Conservation (phyloP, 2,113 vertebrate genomes). For the Boulengeromyrus knoepffleri region DNA sequence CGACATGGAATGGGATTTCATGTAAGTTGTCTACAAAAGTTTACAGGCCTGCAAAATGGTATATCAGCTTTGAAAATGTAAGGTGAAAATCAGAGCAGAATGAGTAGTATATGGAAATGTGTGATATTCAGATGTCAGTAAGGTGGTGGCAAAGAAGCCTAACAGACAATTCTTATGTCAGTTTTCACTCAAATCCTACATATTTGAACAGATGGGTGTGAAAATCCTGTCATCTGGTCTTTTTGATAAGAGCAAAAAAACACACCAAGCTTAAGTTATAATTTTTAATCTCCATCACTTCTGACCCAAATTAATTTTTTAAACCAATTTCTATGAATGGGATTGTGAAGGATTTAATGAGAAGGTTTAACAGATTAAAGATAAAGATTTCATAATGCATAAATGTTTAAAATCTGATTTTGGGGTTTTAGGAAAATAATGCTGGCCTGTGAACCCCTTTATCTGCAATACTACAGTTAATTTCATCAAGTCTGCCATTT, state of each 20-base stretch:
- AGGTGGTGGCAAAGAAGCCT: background rate
- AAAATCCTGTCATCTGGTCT: background rate
- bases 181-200: background rate
- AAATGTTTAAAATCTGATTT: background rate
- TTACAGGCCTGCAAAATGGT: background rate
- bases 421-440: background rate
- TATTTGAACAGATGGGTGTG: background rate
- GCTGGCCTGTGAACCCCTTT: background rate
- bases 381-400: background rate
- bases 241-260: background rate
- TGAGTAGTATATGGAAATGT: background rate
- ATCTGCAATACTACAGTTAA: background rate
- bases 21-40: background rate
- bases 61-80: background rate
- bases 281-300: background rate
- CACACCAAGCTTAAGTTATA: background rate
- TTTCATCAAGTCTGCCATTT: background rate
- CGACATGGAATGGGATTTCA: background rate
- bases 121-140: background rate
- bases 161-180: background rate
- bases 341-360: background rate
- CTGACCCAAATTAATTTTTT: background rate
- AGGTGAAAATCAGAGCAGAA: background rate
- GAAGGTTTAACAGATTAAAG: background rate
- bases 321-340: background rate